Evolutionary conservation across 2,797 vertebrate genomes (phyloP).

Genomic region (Acridotheres tristis): DNA sequence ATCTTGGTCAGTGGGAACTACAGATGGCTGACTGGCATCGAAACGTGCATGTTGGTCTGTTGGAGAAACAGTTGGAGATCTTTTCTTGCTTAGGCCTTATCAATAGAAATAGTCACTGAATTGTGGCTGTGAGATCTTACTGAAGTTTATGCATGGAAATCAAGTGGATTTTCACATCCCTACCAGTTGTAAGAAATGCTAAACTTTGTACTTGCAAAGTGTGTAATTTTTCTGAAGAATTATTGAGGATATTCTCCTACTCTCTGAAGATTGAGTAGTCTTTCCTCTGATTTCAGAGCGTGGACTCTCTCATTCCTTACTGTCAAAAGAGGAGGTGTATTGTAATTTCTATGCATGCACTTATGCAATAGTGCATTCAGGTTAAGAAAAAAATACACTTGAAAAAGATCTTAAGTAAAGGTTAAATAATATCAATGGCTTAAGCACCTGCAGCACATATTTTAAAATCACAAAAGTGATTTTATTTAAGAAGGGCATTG

Average conservation of each 20-base stretch:
- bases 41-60: accelerated
- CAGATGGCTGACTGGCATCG: background rate
- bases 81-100: background rate
- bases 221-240: background rate
- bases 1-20: background rate
- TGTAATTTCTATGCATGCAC: background rate
- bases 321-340: background rate
- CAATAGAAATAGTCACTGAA: background rate
- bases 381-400: background rate
- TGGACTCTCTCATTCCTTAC: background rate
- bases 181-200: background rate
- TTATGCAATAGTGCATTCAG: background rate
- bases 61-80: background rate
- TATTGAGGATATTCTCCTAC: background rate
- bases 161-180: background rate
- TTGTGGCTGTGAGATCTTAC: background rate
- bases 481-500: background rate
- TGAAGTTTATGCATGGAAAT: background rate
- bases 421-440: background rate
- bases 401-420: background rate
- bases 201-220: background rate
- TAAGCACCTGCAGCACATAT: background rate
- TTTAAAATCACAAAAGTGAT: background rate
- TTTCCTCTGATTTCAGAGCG: background rate
- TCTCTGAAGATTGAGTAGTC: background rate